A percentile compares a stretch with the other conserved stretches of the same genome.
Evolutionary conservation across 2,797 vertebrate genomes (phyloP).

Genomic region (Gorsachius magnificus): DNA sequence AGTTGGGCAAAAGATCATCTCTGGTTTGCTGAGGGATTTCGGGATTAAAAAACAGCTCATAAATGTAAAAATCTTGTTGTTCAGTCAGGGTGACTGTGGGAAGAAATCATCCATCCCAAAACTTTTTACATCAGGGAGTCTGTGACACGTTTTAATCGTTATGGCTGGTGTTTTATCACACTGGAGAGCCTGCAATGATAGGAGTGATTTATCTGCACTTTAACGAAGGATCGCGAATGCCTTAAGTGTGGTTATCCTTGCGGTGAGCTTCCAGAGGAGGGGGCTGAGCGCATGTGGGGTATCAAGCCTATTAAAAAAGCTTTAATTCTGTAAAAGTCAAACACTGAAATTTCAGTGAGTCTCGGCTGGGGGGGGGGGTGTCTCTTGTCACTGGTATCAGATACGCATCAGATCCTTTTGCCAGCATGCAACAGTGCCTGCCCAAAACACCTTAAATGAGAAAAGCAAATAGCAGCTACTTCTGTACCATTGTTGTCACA

Average conservation of each 20-base stretch:
- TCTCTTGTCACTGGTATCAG: fast-evolving
- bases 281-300: fast-evolving
- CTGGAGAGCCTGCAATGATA: background rate
- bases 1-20: background rate
- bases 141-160: fast-evolving
- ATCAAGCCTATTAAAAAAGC: background rate
- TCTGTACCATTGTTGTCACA: background rate
- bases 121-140: background rate
- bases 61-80: background rate
- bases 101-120: background rate
- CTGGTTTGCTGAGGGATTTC: background rate
- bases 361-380: too few relatives aligned
- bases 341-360: background rate
- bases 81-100: fast-evolving
- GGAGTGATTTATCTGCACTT: background rate
- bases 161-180: background rate
- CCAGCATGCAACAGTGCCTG: fast-evolving
- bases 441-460: background rate
- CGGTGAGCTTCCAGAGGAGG: background rate
- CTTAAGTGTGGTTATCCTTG: fast-evolving
- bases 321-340: background rate
- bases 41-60: background rate
- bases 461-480: background rate
- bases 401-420: fast-evolving
- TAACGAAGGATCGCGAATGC: fast-evolving